Conservation (phyloP, 2,113 vertebrate species). For the Seriola aureovittata region DNA sequence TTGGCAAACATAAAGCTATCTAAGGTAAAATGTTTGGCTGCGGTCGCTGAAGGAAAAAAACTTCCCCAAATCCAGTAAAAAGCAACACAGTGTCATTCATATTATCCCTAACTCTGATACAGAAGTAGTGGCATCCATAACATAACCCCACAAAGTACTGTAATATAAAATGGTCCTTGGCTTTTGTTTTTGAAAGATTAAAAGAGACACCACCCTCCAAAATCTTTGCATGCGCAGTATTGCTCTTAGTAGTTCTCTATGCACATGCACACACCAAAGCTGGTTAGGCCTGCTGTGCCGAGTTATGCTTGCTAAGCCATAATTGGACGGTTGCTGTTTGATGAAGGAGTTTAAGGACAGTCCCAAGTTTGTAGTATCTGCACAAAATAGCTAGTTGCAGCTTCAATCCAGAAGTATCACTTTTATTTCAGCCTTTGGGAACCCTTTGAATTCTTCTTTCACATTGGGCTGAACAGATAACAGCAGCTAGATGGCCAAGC, state of each 20-base stretch:
- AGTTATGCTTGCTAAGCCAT: no score
- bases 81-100: not conserved
- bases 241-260: no score
- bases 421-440: constrained; percentile 4
- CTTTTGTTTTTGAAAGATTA: no score
- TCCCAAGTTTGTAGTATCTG: not conserved
- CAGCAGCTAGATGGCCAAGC: constrained; percentile 4
- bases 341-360: not conserved
- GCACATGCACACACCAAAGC: no score
- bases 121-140: not conserved
- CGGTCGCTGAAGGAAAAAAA: not conserved
- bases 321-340: no score
- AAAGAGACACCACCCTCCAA: no score
- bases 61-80: not conserved
- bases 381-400: constrained; percentile 5
- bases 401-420: not conserved
- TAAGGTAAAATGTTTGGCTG: not conserved
- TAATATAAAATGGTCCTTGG: not conserved
- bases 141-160: not conserved
- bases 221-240: no score
- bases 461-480: not conserved
- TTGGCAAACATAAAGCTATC: not conserved
- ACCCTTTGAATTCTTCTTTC: not conserved
- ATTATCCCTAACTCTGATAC: not conserved
- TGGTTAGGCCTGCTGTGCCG: no score